Evolutionary conservation across 2,797 vertebrate genomes (phyloP), one percentile per base, ranked within the genome.

Genomic region (Argentina silus): DNA sequence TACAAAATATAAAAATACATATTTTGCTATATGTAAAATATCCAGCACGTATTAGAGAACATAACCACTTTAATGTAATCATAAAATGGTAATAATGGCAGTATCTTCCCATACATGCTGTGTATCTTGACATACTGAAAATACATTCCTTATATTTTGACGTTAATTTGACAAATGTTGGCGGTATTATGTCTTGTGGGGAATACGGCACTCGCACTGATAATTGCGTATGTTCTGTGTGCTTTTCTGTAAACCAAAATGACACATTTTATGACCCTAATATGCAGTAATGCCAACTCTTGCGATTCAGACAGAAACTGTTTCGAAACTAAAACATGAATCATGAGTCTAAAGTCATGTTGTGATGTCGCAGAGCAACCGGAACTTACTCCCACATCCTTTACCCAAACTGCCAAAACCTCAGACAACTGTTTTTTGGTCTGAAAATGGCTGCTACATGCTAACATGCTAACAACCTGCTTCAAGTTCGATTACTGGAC

Each of bases 61-160:
- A 1, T 42, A 64, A 44, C 79, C 72, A 77, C 74, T 77, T 79
- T 75, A 73, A 70, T 80, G 59, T 15, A 23, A 64, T 5, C 59
- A 19, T 72, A 75, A 83, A 83, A 79, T 76, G 87, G 75, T 70
- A 60, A 27, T 75, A 78, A 78, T 86, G 88, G 87, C 85, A 88
- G 82, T 86, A 78, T 69, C 64, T 66, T 72, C 77, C 50, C 15
- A 81, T 77, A 84, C 74, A 77, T 73, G 78, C 81, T 3, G 76
- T 85, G 62, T 74, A 85, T 86, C 78, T 77, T 72, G 42, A 70
- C 81, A 68, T 36, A 67, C 59, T 64, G n/a, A 76, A 71, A 78
- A 59, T 27, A 83, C 75, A 80, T 77, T 79, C 62, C 65, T 65
- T 47, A 3, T 50, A 69, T 70, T 67, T 74, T 63, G 53, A 70